Base-by-base conservation (phyloP, 2,797 vertebrate species). In the Microtus obscurus region DNA sequence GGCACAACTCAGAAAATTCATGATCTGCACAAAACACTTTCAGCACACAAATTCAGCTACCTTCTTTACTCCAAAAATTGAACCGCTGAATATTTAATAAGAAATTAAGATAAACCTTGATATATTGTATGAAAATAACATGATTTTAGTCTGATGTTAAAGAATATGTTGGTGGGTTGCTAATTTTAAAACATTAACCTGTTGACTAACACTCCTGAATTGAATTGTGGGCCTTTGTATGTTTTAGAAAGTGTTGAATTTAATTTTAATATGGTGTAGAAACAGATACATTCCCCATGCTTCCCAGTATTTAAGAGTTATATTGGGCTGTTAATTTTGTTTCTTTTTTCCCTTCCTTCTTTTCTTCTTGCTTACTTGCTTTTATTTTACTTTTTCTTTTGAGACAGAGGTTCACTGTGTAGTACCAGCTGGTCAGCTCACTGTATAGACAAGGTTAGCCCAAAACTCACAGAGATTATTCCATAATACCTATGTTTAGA, bases 101-200 rank as follows among this genome's bases (percentile, higher is more conserved):
- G 11, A 96, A 95, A 43, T 51, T n/a, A 78, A 89, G 74, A 51
- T 79, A 53, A 13, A 79, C 69, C 53, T 43, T 92, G 5, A 85
- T 56, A 5, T 77, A 11, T 27, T 51, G 2, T 56, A 3, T 59
- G 21, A 80, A 87, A 71, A 45, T 59, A 90, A 79, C 10, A 74
- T 73, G 29, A 29, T 23, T 37, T 61, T 14, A 11, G 5, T 63
- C 25, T 45, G 25, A 86, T 34, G 34, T 6, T 73, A 40, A 21
- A 80, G 51, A 76, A 80, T 10, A 89, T 67, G 11, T 3, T 27
- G 5, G 29, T 69, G 40, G 2, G 5, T 13, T 86, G 3, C 51
- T 40, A 88, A 89, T 81, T 40, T 14, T 51, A 91, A 91, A 59
- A 65, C 31, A 88, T 78, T 25, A 56, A 71, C 43, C 19, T 16